A percentile compares a stretch with the other conserved stretches of the same genome.
These are phyloP conservation scores for Schizopygopsis pylzovi DNA, from an alignment of 2,797 vertebrate genomes.

Conservation along the genomic window DNA sequence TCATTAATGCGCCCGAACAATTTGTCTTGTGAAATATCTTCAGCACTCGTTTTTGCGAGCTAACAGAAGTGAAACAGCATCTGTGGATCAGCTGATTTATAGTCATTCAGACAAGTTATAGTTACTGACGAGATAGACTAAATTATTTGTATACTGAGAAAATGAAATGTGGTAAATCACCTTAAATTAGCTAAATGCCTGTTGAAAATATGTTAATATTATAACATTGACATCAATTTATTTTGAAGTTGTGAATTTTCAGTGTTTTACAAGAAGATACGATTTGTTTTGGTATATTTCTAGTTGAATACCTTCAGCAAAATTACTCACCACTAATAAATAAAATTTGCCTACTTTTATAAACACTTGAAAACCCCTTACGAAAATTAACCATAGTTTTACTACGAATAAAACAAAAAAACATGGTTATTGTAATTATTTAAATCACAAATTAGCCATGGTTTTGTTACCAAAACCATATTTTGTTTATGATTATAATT, in stretches of 20 bases:
- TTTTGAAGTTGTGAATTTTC: neutral
- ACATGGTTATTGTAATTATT: too few relatives aligned
- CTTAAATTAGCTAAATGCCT: neutral
- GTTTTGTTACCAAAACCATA: neutral
- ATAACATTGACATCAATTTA: too few relatives aligned
- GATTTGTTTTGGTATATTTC: neutral
- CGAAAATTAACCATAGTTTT: neutral
- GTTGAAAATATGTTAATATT: neutral
- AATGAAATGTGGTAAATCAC: neutral
- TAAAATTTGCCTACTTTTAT: neutral
- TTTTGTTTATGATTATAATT: too few relatives aligned
- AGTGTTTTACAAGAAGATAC: neutral
- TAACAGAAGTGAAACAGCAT: constrained; percentile 8
- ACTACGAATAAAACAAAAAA: too few relatives aligned
- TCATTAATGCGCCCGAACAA: neutral
- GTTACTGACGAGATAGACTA: neutral
- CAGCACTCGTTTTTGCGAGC: neutral
- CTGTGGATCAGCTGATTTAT: neutral
- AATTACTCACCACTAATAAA: neutral
- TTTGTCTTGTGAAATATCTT: neutral
- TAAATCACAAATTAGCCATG: too few relatives aligned
- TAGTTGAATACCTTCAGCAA: neutral
- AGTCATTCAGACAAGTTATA: neutral
- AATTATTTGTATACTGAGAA: neutral
- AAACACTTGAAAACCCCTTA: neutral